phyloP scores from a whole-genome alignment of 2,797 vertebrate species.

The Semotilus atromaculatus region DNA sequence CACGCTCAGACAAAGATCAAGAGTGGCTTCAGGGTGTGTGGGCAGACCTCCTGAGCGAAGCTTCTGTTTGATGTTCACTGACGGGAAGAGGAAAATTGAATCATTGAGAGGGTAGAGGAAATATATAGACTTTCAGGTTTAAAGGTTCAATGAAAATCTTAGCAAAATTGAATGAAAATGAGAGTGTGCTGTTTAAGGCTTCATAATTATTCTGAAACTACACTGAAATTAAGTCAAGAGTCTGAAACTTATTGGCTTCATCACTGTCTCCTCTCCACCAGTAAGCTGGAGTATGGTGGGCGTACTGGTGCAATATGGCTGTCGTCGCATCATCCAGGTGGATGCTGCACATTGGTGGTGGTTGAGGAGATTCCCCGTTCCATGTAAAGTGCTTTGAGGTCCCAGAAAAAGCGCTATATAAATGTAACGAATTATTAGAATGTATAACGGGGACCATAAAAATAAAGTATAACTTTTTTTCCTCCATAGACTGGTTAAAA shows the following conservation, averaged over 20 bases:
- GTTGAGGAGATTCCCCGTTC: no score
- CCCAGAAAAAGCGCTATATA: no score
- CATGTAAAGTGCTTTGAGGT: no score
- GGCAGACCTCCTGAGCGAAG: constrained; percentile 60
- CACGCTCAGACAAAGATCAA: constrained; percentile 68
- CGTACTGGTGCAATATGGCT: no score
- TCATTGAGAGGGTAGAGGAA: constrained; percentile 20
- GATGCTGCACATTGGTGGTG: no score
- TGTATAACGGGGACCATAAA: not conserved
- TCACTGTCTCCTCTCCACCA: no score
- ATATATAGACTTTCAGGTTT: constrained; percentile 12
- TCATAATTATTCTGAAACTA: not conserved
- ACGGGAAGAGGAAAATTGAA: constrained; percentile 23
- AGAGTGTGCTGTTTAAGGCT: not conserved
- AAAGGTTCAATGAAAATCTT: not conserved
- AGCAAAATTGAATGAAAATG: not conserved
- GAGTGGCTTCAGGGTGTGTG: constrained; percentile 57
- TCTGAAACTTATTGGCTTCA: no score
- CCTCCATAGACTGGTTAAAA: not conserved
- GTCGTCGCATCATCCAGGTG: no score
- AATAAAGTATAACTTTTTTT: not conserved
- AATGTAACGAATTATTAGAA: no score
- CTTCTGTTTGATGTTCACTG: constrained; percentile 52
- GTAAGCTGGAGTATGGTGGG: no score
- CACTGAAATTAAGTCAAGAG: not conserved